These are phyloP conservation scores for Electrophaes corylata DNA, from an alignment of 2,888 invertebrate genomes.

Conservation along the genomic window DNA sequence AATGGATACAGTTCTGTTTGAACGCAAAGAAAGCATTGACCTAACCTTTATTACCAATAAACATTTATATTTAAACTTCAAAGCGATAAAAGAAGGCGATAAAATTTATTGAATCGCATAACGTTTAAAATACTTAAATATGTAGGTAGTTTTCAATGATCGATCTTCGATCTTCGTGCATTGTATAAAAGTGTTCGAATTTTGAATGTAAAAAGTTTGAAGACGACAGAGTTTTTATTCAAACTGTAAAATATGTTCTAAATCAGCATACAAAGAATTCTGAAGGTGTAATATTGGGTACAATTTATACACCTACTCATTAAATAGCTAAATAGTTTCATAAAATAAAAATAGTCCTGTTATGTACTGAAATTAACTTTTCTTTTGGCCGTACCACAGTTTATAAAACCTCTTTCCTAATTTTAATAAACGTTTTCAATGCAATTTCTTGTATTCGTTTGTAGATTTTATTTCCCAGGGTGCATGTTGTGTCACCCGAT, in stretches of 20 bases:
- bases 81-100: constrained; percentile 34
- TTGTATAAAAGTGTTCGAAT: neutral
- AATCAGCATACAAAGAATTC: too few relatives aligned
- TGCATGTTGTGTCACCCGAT: constrained; percentile 15
- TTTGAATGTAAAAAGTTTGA: neutral
- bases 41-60: constrained; percentile 30
- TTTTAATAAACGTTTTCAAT: constrained; percentile 44
- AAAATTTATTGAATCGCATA: constrained; percentile 24
- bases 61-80: constrained; percentile 35
- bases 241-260: too few relatives aligned
- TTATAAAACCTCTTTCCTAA: too few relatives aligned
- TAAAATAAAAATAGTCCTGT: too few relatives aligned
- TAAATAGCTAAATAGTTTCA: too few relatives aligned
- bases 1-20: constrained; percentile 2
- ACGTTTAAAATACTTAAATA: constrained; percentile 10
- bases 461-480: constrained; percentile 42
- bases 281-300: too few relatives aligned
- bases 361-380: too few relatives aligned
- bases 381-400: too few relatives aligned
- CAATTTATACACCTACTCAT: too few relatives aligned
- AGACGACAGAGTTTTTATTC: too few relatives aligned
- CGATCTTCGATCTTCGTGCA: neutral
- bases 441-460: constrained; percentile 56
- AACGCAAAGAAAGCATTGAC: constrained; percentile 32
- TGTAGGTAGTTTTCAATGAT: constrained; percentile 6